Evolutionary conservation across 2,888 invertebrate species (phyloP).

Genomic region (Anthrax anthrax): DNA sequence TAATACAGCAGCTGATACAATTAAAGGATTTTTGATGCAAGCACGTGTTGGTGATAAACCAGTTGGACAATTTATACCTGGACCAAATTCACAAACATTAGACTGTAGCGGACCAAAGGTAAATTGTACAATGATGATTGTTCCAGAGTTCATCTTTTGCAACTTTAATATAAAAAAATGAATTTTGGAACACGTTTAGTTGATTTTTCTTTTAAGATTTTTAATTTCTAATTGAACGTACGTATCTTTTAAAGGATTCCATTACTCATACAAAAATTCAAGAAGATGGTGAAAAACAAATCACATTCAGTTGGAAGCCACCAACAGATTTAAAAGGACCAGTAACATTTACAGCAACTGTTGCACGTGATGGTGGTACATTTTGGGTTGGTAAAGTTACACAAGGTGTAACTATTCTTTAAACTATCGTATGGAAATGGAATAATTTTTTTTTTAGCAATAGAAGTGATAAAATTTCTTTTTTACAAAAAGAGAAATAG

Average conservation of each 20-base stretch:
- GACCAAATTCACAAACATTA: constrained; percentile 33
- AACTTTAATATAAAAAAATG: too few relatives aligned
- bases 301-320: constrained; percentile 49
- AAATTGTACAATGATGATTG: too few relatives aligned
- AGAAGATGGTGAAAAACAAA: constrained; percentile 39
- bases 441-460: too few relatives aligned
- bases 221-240: not conserved
- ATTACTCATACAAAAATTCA: constrained; percentile 54
- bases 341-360: constrained; percentile 52
- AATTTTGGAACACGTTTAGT: too few relatives aligned
- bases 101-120: constrained; percentile 23
- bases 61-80: constrained; percentile 47
- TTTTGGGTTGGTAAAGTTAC: constrained; percentile 58
- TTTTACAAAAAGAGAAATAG: too few relatives aligned
- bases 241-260: constrained; percentile 40
- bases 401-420: constrained; percentile 40
- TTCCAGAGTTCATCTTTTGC: too few relatives aligned
- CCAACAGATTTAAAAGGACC: constrained; percentile 45
- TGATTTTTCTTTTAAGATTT: too few relatives aligned
- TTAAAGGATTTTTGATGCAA: constrained; percentile 52
- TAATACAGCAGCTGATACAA: constrained; percentile 35
- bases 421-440: too few relatives aligned
- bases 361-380: constrained; percentile 51
- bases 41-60: constrained; percentile 45
- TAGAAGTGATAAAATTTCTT: too few relatives aligned